phyloP scores from a whole-genome alignment of 2,888 invertebrate genomes.

The Hydropsyche betteni region DNA sequence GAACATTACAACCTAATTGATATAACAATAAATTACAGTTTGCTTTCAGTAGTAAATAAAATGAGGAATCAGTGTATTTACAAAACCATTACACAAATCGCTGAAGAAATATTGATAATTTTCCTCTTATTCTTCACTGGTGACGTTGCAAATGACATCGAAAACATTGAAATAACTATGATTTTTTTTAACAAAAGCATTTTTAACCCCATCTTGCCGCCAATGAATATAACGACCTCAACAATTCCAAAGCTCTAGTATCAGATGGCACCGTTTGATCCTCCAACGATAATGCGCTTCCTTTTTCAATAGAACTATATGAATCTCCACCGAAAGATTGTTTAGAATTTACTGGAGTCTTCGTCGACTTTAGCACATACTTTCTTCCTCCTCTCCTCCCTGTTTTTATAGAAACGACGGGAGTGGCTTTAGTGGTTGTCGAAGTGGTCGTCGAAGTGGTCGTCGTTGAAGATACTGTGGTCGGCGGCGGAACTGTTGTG shows the following conservation, averaged over 20 bases:
- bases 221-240: slow-evolving; percentile 84
- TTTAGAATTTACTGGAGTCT: slow-evolving; percentile 55
- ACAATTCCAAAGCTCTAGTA: slow-evolving; percentile 80
- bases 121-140: too few relatives aligned
- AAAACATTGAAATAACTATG: too few relatives aligned
- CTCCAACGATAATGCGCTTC: slow-evolving; percentile 55
- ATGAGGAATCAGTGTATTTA: too few relatives aligned
- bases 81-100: too few relatives aligned
- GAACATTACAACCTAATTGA: too few relatives aligned
- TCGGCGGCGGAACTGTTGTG: slow-evolving; percentile 55
- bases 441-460: slow-evolving; percentile 52
- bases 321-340: slow-evolving; percentile 51
- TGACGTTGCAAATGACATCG: too few relatives aligned
- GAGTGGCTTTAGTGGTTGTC: slow-evolving; percentile 53
- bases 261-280: slow-evolving; percentile 70
- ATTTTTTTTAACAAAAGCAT: neutral
- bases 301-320: slow-evolving; percentile 55
- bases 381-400: slow-evolving; percentile 61
- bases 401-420: slow-evolving; percentile 51
- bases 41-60: too few relatives aligned
- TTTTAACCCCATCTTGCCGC: slow-evolving; percentile 80
- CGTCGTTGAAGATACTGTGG: slow-evolving; percentile 50
- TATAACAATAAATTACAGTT: too few relatives aligned
- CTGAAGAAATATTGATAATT: too few relatives aligned
- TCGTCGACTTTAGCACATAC: slow-evolving; percentile 57